phyloP scores from a whole-genome alignment of 2,797 vertebrate genomes.

The Graptemys geographica region DNA sequence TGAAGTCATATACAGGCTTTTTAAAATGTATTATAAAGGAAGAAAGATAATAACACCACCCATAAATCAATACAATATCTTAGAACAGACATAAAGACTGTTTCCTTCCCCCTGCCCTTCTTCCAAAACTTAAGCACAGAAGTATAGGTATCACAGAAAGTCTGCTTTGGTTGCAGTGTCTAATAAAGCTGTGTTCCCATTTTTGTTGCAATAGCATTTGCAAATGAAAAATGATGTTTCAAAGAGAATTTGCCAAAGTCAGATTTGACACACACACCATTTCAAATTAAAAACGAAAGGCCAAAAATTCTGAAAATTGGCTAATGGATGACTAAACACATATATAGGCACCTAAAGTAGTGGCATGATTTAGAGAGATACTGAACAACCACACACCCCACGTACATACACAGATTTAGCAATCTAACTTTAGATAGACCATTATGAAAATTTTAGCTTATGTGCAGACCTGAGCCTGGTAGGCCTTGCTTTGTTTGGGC shows the following conservation, averaged over 20 bases:
- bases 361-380: not conserved
- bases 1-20: not conserved
- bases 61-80: conserved; percentile 7
- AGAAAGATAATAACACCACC: not conserved
- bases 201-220: not conserved
- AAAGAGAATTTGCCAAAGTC: not conserved
- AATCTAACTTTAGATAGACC: not conserved
- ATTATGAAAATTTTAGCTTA: not conserved
- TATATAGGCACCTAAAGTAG: not conserved
- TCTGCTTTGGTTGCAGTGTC: not conserved
- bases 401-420: not conserved
- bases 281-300: not conserved
- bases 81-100: fast-evolving
- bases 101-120: not conserved
- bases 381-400: not conserved
- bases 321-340: not conserved
- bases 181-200: fast-evolving
- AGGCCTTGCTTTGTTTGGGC: too few relatives aligned
- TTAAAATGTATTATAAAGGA: not conserved
- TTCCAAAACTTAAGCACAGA: not conserved
- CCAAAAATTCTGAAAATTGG: not conserved
- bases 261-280: not conserved
- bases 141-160: fast-evolving
- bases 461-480: not conserved
- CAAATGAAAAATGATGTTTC: not conserved